phyloP scores from a whole-genome alignment of 2,888 invertebrate species.

The Gnatocerus cornutus region DNA sequence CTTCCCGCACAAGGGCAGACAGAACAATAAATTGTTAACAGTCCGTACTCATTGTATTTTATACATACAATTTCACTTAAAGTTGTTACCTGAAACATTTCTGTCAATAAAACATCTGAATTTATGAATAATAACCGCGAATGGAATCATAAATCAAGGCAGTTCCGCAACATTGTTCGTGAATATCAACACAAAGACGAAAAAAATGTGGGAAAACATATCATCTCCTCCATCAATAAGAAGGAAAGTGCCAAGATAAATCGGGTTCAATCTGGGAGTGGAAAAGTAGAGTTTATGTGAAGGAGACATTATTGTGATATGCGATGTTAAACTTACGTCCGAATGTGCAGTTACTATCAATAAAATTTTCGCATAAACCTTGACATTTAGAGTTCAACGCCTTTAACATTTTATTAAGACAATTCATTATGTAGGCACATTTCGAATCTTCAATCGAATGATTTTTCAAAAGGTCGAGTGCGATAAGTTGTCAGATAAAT shows the following conservation, averaged over 20 bases:
- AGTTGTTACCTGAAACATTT: not conserved
- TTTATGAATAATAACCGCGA: conserved; percentile 28
- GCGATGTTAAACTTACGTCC: not conserved
- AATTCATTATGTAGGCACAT: conserved; percentile 26
- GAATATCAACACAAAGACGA: conserved; percentile 24
- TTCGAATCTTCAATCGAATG: conserved; percentile 17
- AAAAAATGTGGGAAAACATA: conserved; percentile 31
- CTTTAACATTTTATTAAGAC: conserved; percentile 47
- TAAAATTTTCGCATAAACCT: conserved; percentile 45
- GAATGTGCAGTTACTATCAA: not conserved
- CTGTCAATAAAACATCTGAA: not conserved
- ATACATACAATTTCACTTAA: too few relatives aligned
- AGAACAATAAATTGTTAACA: too few relatives aligned
- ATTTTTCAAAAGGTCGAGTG: conserved; percentile 19
- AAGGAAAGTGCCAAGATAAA: conserved; percentile 25
- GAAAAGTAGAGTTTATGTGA: conserved; percentile 8
- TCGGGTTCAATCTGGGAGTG: conserved; percentile 14
- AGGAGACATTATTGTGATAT: too few relatives aligned
- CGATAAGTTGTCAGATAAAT: not conserved
- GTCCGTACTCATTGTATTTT: too few relatives aligned
- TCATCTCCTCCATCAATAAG: conserved; percentile 28
- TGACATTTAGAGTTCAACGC: conserved; percentile 53
- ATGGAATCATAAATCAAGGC: conserved; percentile 28
- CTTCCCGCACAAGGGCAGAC: too few relatives aligned
- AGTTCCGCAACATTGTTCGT: conserved; percentile 21